A percentile compares a stretch with the other conserved stretches of the same genome.
Evolutionary conservation across 2,113 vertebrate species (phyloP).

Genomic region (Damaliscus lunatus): DNA sequence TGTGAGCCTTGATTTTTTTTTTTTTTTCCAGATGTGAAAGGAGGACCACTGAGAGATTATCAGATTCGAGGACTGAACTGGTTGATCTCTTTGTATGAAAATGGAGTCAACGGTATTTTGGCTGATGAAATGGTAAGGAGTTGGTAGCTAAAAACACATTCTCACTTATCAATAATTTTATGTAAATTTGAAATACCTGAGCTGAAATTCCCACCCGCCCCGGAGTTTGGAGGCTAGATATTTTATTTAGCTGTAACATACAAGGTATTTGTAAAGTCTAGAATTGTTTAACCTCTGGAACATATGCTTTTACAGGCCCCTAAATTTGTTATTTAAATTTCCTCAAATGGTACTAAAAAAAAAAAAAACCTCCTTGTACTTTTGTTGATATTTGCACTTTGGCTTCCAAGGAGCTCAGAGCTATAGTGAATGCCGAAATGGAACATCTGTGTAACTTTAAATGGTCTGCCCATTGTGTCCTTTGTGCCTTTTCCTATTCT

Average conservation of each 20-base stretch:
- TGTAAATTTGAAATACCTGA: constrained; percentile 1
- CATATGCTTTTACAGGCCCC: background rate
- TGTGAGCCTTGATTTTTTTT: constrained; percentile 23
- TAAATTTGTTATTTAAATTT: constrained; percentile 5
- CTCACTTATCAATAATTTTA: background rate
- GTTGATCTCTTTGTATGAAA: constrained; percentile 94
- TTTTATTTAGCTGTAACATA: background rate
- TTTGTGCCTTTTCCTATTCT: constrained; percentile 8
- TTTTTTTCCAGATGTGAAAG: constrained; percentile 88
- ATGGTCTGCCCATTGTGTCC: background rate
- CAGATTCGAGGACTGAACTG: constrained; percentile 92
- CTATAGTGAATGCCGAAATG: background rate
- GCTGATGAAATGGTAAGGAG: constrained; percentile 93
- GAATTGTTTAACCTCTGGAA: background rate
- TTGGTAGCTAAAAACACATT: background rate
- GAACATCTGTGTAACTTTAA: background rate
- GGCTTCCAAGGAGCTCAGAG: constrained; percentile 1
- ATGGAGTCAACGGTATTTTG: constrained; percentile 93
- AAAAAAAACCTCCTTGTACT: background rate
- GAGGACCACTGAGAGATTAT: constrained; percentile 90
- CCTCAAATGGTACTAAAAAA: background rate
- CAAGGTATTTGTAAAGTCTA: background rate
- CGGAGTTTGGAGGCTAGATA: background rate
- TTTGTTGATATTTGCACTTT: background rate
- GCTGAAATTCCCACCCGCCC: background rate